A percentile compares a stretch with the other conserved stretches of the same genome.
Conservation (phyloP, 1,140 invertebrate genomes). For the roundworm (Caenorhabditis elegans) region DNA sequence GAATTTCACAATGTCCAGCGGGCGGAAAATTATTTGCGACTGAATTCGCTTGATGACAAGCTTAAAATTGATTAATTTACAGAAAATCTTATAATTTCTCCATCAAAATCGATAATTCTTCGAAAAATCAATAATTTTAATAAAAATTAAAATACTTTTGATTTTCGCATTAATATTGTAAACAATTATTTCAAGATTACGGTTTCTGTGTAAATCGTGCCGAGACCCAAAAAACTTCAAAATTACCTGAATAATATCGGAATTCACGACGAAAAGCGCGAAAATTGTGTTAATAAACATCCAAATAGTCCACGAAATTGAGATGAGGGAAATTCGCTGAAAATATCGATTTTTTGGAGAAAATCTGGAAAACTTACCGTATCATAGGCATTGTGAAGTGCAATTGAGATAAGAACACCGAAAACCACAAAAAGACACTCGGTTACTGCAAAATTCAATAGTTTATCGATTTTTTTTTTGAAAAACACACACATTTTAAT, state of each 20-base stretch:
- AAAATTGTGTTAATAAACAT: constrained; percentile 16
- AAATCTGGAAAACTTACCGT: background rate
- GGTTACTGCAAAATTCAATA: background rate
- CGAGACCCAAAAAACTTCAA: too few species aligned
- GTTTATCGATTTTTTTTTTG: background rate
- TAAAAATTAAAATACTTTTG: too few species aligned
- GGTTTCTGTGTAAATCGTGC: too few species aligned
- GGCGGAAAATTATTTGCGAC: background rate
- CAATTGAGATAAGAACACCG: constrained; percentile 3
- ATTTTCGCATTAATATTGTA: too few species aligned
- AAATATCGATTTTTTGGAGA: background rate
- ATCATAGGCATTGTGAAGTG: constrained; percentile 14
- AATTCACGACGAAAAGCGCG: constrained; percentile 1
- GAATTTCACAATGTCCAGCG: background rate
- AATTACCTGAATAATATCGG: constrained; percentile 19
- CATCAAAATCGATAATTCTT: too few species aligned
- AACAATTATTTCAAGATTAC: too few species aligned
- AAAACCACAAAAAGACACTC: constrained; percentile 12
- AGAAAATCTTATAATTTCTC: background rate
- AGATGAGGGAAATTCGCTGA: background rate
- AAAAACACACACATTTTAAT: too few species aligned
- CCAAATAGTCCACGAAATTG: constrained; percentile 16
- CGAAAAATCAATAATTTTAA: too few species aligned
- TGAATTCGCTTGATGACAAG: background rate
- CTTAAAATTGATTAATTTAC: background rate